Percentiles rank a stretch among this genome's conserved stretches.
Evolutionary conservation across 2,888 invertebrate genomes (phyloP).

Genomic region (Nephrotoma guestfalica): DNA sequence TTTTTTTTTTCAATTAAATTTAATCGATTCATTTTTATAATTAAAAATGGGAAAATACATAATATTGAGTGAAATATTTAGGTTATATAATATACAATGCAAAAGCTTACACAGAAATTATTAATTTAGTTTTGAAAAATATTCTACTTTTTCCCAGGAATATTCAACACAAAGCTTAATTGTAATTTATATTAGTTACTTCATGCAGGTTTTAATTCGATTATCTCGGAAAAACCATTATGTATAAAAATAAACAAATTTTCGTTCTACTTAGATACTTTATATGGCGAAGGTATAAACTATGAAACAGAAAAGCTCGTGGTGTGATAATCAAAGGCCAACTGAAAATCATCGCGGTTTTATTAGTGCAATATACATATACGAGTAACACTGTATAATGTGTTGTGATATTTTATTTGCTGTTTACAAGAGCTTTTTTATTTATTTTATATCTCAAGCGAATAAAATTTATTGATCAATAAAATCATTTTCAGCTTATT

Average conservation of each 20-base stretch:
- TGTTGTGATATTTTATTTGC: neutral
- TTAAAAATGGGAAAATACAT: neutral
- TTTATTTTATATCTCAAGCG: neutral
- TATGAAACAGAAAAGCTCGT: too few species aligned
- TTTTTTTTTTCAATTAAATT: neutral
- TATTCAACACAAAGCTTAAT: too few species aligned
- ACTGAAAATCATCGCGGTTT: neutral
- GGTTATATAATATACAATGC: too few species aligned
- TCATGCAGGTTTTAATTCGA: neutral
- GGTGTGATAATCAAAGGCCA: neutral
- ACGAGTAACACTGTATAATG: neutral
- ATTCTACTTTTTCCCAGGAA: too few species aligned
- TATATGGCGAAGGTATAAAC: too few species aligned
- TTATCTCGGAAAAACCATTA: neutral
- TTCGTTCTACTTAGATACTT: too few species aligned
- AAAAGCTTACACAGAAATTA: too few species aligned
- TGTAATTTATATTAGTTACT: neutral
- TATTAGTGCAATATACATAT: neutral
- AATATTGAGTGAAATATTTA: neutral
- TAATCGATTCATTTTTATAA: neutral
- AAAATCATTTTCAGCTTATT: neutral
- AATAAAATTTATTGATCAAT: neutral
- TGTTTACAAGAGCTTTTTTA: neutral
- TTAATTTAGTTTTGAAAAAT: too few species aligned
- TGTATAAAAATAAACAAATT: neutral